Evolutionary conservation across 1,140 invertebrate species (phyloP), one percentile per base, ranked within the genome.

Genomic region (honey bee (Apis mellifera)): DNA sequence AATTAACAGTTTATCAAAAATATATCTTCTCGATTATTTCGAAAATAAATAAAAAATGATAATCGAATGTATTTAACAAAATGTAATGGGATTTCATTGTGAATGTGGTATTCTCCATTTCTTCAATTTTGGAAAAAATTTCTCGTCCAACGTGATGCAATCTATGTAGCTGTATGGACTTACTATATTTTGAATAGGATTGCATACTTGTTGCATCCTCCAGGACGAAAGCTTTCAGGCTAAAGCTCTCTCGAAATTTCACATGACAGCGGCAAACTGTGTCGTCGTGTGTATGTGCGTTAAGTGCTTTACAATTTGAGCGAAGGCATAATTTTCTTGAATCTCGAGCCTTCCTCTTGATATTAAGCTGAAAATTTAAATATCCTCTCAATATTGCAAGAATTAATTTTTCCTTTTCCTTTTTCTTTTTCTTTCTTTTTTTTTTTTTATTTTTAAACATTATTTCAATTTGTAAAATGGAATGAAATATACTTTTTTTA

Each of bases 191-290:
- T 42, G 26, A 59, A 57, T 73, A 32, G 26, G 54, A 73, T 73
- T 73, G 71, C 54, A 59, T 73, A 73, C 71, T 73, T 73, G 71
- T 73, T 73, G 71, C 71, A n/a, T 73, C 26, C 32, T 48, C 23
- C 12, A 42, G 54, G 26, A 73, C 54, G 54, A 57, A 73, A 57
- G 71, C 71, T 73, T 57, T 73, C 71, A 42, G 42, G 54, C 19
- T 72, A 42, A n/a, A 57, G 32, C 71, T 42, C 19, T 42, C 70
- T 72, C 26, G 32, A 72, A 72, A 72, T 72, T 72, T 55, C 70
- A 57, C 26, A 5, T 57, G 54, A 72, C 70, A n/a, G 26, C 54
- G 15, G 52, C 52, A n/a, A 57, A 42, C 70, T 21, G 54, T 42
- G 54, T 42, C 19, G 19, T 21, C 23, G 13, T n/a, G 17, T 42